A percentile compares a stretch with the other conserved stretches of the same genome.
phyloP scores from a whole-genome alignment of 2,888 invertebrate species.

The Rhagophthalmus giganteus region DNA sequence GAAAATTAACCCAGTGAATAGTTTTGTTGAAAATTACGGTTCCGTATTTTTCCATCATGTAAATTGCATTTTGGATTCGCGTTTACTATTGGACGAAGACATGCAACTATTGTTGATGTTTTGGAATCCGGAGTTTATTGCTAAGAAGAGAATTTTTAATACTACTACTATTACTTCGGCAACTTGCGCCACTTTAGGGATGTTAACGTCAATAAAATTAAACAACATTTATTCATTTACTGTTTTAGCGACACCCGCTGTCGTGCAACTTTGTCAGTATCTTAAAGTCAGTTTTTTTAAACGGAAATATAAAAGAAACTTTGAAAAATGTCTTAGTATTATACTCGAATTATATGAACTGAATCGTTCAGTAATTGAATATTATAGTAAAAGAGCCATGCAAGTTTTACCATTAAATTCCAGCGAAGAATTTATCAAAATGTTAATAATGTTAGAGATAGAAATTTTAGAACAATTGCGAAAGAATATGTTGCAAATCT shows the following conservation, averaged over 20 bases:
- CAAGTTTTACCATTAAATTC: not conserved
- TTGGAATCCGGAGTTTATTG: constrained; percentile 10
- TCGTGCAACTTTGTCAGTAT: constrained; percentile 1
- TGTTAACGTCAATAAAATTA: constrained; percentile 6
- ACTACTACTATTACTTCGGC: not conserved
- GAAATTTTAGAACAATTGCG: constrained; percentile 4
- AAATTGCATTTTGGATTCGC: constrained; percentile 16
- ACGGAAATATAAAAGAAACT: constrained; percentile 11
- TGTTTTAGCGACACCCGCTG: constrained; percentile 1
- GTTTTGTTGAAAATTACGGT: constrained; percentile 13
- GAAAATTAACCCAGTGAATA: not conserved
- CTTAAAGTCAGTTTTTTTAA: not conserved
- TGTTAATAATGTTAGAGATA: not conserved
- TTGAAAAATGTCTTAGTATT: constrained; percentile 5
- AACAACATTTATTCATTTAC: constrained; percentile 9
- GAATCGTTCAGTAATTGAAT: constrained; percentile 4
- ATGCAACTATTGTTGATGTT: constrained; percentile 11
- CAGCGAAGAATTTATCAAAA: constrained; percentile 4
- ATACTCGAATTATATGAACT: constrained; percentile 4
- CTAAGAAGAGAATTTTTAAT: not conserved
- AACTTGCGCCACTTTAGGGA: constrained; percentile 3
- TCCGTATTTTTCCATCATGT: constrained; percentile 17
- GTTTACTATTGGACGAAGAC: constrained; percentile 20
- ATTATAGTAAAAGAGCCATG: constrained; percentile 3
- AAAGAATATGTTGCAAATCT: constrained; percentile 2